Evolutionary conservation across 2,797 vertebrate genomes (phyloP).

Genomic region (Sphenodon punctatus): DNA sequence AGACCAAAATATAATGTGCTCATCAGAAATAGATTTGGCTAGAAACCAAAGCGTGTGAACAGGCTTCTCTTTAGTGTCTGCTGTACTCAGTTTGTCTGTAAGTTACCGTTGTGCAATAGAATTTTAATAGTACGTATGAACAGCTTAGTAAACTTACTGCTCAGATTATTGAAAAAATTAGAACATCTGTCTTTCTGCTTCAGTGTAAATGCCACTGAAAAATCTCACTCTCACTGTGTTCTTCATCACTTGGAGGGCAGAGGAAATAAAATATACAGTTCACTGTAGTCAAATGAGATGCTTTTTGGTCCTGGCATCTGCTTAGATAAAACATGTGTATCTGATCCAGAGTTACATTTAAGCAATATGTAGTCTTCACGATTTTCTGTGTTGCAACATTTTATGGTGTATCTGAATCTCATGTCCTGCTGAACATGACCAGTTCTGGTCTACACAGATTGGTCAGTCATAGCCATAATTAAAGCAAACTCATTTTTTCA

Average conservation of each 20-base stretch:
- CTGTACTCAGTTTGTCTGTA: constrained; percentile 49
- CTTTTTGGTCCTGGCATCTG: constrained; percentile 55
- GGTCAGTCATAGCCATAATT: no score
- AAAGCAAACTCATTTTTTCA: no score
- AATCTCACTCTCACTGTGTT: constrained; percentile 39
- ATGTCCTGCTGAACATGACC: no score
- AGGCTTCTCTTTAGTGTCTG: constrained; percentile 28
- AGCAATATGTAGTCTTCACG: constrained; percentile 40
- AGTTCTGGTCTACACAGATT: no score
- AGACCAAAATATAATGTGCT: constrained; percentile 46
- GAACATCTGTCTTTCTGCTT: constrained; percentile 57
- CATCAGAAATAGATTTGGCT: constrained; percentile 40
- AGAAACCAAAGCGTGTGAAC: constrained; percentile 43
- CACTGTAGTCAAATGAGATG: constrained; percentile 58
- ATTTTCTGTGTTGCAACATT: constrained; percentile 51
- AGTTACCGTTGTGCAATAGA: constrained; percentile 46
- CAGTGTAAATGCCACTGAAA: constrained; percentile 55
- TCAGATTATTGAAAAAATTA: constrained; percentile 24
- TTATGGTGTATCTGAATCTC: constrained; percentile 38
- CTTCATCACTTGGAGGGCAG: constrained; percentile 20
- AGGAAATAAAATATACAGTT: constrained; percentile 38
- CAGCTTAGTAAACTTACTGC: constrained; percentile 27
- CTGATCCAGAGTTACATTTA: constrained; percentile 51
- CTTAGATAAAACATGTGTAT: constrained; percentile 58
- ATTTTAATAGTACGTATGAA: constrained; percentile 52